Evolutionary conservation across 2,797 vertebrate species (phyloP), one percentile per base, ranked within the genome.

Genomic region (Micropoecilia bifurca): DNA sequence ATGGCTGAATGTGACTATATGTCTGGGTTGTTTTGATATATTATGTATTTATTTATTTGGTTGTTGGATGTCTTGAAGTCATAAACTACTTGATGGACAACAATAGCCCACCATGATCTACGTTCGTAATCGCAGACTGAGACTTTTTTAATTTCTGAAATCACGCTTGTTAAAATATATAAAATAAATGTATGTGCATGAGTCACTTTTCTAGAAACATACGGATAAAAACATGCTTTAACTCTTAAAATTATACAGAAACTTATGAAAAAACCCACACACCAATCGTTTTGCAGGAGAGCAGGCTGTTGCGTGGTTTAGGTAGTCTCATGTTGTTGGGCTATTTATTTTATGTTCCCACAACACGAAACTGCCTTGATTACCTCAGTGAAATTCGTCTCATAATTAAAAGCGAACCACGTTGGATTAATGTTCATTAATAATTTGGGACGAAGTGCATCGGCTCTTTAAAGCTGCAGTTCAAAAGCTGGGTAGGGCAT

Each of bases 321-420:
- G 97, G 97, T 98, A 99, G 97, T 98, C 97, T 97, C 97, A 97
- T 98, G 97, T 98, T 98, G 97, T 98, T 98, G 97, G 97, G 96
- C 96, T 98, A 91, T 46, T 45, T 36, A 1, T 96, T 55, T 95
- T 90, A 82, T 95, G 68, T 95, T 96, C 96, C 97, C 97, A 97
- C 97, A 98, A 98, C 98, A 97, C 92, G 96, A 98, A 97, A 97
- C 97, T 97, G 97, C 96, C 97, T 98, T 97, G 96, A 98, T 98
- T 97, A 97, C 97, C 97, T 97, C 97, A 93, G 93, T 92, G 92
- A 93, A 93, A 92, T 71, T 90, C 90, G 78, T 91, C 90, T 81
- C 84, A 87, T 75, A 89, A 84, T 33, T 74, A 78, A 87, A 78
- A 81, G 68, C 55, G 22, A 82, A 79, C 78, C 74, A 75, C 68